Base-by-base conservation (phyloP, 2,797 vertebrate species). In the Squalus acanthias region DNA sequence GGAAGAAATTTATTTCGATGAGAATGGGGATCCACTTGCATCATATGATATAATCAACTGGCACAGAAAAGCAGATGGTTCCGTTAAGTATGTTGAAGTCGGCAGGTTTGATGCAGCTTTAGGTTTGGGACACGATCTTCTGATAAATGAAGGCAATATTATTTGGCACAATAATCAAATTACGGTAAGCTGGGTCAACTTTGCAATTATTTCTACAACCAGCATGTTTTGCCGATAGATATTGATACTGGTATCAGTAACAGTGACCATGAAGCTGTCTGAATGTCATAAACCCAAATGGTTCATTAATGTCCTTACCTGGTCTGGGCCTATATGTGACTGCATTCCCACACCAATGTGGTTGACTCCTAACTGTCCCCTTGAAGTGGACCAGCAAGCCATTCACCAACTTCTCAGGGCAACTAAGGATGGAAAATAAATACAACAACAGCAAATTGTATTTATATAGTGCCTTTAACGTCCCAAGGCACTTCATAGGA, bases 41-140 rank as follows among this genome's bases (percentile, higher is more conserved):
- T 97, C 97, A 15, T 97, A 97, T 72, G 97, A 97, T 57, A 96
- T 97, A 5, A 96, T 97, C 76, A 97, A 97, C 97, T 97, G 97
- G 97, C 97, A 97, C 95, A 97, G 92, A 76, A 89, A 26, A 0
- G 65, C 92, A 4, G 96, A 96, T 60, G 96, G 96, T 65, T 93
- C 94, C 0, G 96, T 97, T 96, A 95, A 96, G 46, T 97, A 97
- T 63, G 96, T 97, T 91, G 97, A 97, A 24, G 96, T 97, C 24
- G 97, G 97, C 39, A 96, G 97, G 50, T 97, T 97, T 92, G 97
- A 97, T 94, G 97, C 97, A 10, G 96, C 97, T 72, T 96, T 97
- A n/a, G 96, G 96, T 8, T 82, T 76, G 57, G 95, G 96, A 39
- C 96, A 97, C 53, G 97, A 97, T 72, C 96, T 97, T 26, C 20